These are phyloP conservation scores for Phalacrocorax aristotelis DNA, from an alignment of 2,113 vertebrate genomes.

Conservation along the genomic window DNA sequence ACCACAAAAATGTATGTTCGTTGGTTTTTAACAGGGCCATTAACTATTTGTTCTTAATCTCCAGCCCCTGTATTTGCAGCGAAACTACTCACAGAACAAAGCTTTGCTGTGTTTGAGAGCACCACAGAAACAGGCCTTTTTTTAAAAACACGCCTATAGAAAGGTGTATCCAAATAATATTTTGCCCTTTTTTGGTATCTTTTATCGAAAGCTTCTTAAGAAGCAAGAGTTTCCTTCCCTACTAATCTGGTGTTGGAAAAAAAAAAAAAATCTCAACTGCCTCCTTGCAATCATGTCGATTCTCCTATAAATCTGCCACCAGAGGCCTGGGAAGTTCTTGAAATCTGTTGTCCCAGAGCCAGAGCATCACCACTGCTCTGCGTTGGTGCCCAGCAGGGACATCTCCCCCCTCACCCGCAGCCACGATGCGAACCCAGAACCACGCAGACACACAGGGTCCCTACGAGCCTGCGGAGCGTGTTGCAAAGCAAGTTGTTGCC, in stretches of 20 bases:
- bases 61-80: neutral
- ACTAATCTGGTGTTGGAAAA: neutral
- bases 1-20: accelerated
- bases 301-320: neutral
- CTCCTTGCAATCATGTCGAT: neutral
- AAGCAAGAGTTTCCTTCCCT: neutral
- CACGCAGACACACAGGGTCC: accelerated
- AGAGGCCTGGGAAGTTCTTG: neutral
- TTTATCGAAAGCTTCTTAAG: neutral
- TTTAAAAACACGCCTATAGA: neutral
- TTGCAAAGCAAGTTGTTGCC: neutral
- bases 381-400: neutral
- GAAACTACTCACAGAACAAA: neutral
- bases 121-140: neutral
- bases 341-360: neutral
- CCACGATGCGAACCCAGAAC: neutral
- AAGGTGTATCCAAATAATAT: neutral
- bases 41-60: neutral
- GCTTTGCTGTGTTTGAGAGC: neutral
- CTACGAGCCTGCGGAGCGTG: accelerated
- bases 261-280: neutral
- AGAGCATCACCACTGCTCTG: neutral
- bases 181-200: neutral
- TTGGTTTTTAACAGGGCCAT: accelerated
- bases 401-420: neutral